phyloP scores from a whole-genome alignment of 2,888 invertebrate species.

The Pediacus dermestoides region DNA sequence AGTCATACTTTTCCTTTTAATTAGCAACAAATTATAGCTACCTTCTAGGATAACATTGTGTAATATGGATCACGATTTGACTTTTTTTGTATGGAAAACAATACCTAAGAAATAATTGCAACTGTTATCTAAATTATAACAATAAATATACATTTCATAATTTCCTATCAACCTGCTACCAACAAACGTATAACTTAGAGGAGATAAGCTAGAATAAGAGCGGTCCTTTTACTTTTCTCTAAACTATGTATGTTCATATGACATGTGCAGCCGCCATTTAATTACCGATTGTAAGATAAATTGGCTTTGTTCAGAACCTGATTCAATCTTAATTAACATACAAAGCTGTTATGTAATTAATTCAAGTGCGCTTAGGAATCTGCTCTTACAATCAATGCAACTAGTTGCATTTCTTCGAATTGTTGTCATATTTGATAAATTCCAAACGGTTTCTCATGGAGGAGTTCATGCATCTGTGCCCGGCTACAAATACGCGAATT shows the following conservation, averaged over 20 bases:
- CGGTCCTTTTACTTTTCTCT: conserved; percentile 19
- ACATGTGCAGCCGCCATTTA: conserved; percentile 22
- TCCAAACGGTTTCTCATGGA: too few relatives aligned
- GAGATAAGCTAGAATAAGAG: conserved; percentile 13
- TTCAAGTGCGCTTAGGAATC: too few relatives aligned
- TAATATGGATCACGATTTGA: conserved; percentile 27
- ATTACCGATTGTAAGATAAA: conserved; percentile 28
- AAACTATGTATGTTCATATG: too few relatives aligned
- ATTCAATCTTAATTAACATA: conserved; percentile 30
- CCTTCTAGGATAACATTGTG: conserved; percentile 25
- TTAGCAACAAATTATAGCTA: conserved; percentile 27
- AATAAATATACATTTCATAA: conserved; percentile 21
- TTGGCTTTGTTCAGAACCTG: conserved; percentile 23
- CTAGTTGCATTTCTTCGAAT: too few relatives aligned
- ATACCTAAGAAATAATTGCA: conserved; percentile 25
- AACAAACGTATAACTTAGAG: conserved; percentile 10
- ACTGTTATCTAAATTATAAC: conserved; percentile 23
- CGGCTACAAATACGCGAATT: too few relatives aligned
- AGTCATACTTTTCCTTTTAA: conserved; percentile 25
- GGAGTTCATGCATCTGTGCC: too few relatives aligned
- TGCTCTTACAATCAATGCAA: too few relatives aligned
- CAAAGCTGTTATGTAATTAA: conserved; percentile 26
- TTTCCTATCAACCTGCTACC: conserved; percentile 21
- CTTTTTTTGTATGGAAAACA: conserved; percentile 23
- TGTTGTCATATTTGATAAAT: too few relatives aligned